Percentiles rank a stretch among this genome's conserved stretches.
Conservation (phyloP, 2,113 vertebrate species). For the Polyodon spathula region DNA sequence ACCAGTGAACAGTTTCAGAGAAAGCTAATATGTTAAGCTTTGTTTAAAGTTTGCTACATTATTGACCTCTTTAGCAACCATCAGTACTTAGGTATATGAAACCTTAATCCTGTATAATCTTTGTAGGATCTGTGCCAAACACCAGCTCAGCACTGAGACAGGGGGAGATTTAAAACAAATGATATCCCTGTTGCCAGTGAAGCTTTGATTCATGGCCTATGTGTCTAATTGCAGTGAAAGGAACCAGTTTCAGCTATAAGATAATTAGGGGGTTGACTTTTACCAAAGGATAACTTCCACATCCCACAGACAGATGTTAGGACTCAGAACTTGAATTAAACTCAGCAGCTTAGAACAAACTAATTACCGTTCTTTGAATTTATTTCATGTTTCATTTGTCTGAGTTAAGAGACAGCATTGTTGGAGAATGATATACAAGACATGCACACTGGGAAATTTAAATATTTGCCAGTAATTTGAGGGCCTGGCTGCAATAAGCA, state of each 20-base stretch:
- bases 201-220: conserved; percentile 18
- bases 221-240: conserved; percentile 13
- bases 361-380: conserved; percentile 3
- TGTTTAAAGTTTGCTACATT: too few species aligned
- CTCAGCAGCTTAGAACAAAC: conserved; percentile 11
- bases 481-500: too few species aligned
- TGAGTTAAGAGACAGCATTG: neutral
- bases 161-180: conserved; percentile 15
- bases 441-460: too few species aligned
- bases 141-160: neutral
- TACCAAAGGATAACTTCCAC: conserved; percentile 16
- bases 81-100: neutral
- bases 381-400: conserved; percentile 13
- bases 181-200: conserved; percentile 7
- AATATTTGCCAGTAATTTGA: too few species aligned
- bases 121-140: conserved; percentile 3
- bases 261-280: conserved; percentile 18
- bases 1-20: too few species aligned
- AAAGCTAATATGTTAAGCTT: too few species aligned
- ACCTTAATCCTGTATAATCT: neutral
- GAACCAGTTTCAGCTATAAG: conserved; percentile 15
- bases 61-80: neutral
- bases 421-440: conserved; percentile 3
- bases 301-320: conserved; percentile 18
- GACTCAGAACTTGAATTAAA: conserved; percentile 12